A percentile compares a stretch with the other conserved stretches of the same genome.
Conservation (phyloP, 2,888 invertebrate genomes). For the Itoplectis maculator region DNA sequence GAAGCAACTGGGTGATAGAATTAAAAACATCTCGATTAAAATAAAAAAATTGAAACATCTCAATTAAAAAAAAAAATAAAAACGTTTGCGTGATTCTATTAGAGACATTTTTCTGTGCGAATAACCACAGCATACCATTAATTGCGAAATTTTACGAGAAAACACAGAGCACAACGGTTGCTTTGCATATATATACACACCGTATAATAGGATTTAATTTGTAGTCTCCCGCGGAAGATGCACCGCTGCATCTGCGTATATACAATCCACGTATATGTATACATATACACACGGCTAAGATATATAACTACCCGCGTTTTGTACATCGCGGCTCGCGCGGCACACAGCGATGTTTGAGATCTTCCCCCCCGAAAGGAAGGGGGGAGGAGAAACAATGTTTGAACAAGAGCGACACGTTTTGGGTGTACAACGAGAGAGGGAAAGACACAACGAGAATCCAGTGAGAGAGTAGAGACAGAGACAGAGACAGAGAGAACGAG, state of each 20-base stretch:
- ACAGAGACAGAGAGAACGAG: too few relatives aligned
- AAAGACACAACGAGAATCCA: too few relatives aligned
- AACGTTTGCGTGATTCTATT: too few relatives aligned
- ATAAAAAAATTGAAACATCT: too few relatives aligned
- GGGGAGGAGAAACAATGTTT: slow-evolving; percentile 54
- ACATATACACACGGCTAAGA: background rate
- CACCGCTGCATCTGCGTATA: background rate
- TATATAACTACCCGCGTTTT: slow-evolving; percentile 11
- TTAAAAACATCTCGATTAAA: too few relatives aligned
- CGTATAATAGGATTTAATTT: slow-evolving; percentile 53
- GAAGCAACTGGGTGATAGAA: too few relatives aligned
- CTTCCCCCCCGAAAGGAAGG: background rate
- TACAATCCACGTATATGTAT: too few relatives aligned
- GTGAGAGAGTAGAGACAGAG: too few relatives aligned
- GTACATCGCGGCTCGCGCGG: slow-evolving; percentile 3
- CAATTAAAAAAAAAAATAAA: too few relatives aligned
- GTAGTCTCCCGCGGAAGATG: background rate
- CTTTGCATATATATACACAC: too few relatives aligned
- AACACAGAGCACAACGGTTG: slow-evolving; percentile 22
- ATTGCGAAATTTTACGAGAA: slow-evolving; percentile 39
- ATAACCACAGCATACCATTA: too few relatives aligned
- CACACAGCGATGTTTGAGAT: slow-evolving; percentile 41
- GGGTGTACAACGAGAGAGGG: background rate
- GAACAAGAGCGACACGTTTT: slow-evolving; percentile 40
- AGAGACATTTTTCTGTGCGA: too few relatives aligned